phyloP scores from a whole-genome alignment of 2,888 invertebrate genomes.

The Rhingia campestris region DNA sequence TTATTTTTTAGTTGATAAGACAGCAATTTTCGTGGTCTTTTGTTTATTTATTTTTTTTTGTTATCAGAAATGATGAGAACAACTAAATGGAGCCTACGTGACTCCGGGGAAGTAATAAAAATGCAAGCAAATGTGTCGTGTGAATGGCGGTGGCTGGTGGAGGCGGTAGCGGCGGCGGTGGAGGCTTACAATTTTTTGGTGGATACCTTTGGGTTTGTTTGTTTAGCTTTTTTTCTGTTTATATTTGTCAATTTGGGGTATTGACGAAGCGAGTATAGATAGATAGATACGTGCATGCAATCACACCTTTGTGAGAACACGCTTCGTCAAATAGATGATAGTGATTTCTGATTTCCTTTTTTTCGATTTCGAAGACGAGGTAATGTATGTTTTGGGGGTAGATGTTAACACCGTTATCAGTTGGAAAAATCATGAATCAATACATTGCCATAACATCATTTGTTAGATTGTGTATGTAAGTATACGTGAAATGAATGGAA shows the following conservation, averaged over 20 bases:
- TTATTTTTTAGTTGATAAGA: constrained; percentile 32
- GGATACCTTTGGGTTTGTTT: not conserved
- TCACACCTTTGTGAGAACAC: constrained; percentile 27
- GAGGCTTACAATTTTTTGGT: constrained; percentile 24
- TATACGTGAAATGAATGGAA: no score
- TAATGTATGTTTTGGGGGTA: no score
- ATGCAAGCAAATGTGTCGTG: constrained; percentile 1
- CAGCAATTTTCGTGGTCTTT: constrained; percentile 4
- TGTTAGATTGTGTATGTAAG: no score
- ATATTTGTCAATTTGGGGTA: constrained; percentile 11
- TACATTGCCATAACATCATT: no score
- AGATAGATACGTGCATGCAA: constrained; percentile 31
- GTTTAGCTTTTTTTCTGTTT: constrained; percentile 19
- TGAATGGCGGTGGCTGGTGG: not conserved
- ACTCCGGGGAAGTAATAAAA: constrained; percentile 42
- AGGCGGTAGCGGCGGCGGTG: no score
- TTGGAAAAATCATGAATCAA: no score
- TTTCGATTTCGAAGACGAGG: not conserved
- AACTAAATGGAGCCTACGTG: constrained; percentile 56
- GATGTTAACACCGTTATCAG: no score
- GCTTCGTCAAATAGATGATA: not conserved
- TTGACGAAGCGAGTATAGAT: not conserved
- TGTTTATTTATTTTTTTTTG: constrained; percentile 45
- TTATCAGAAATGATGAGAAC: constrained; percentile 52
- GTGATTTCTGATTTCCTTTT: constrained; percentile 1